These are phyloP conservation scores for Enhydra lutris DNA, from an alignment of 2,113 vertebrate genomes.

Conservation along the genomic window DNA sequence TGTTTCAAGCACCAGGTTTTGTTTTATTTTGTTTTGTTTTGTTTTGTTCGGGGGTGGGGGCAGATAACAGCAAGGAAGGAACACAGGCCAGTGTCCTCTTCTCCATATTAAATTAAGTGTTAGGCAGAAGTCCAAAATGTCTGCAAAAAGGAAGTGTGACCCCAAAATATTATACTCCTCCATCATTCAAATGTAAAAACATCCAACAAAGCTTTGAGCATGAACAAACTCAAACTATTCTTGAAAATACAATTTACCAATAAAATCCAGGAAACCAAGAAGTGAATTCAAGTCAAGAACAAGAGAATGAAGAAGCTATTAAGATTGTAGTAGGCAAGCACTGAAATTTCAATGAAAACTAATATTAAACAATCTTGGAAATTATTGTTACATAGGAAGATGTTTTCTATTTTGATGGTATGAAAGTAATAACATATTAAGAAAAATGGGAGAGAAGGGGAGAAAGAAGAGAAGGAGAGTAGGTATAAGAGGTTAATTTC, in stretches of 20 bases:
- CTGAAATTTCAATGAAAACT: background rate
- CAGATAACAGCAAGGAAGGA: background rate
- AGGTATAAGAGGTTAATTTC: background rate
- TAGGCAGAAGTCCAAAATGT: background rate
- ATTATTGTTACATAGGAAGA: background rate
- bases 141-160: background rate
- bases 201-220: background rate
- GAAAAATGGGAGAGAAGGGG: background rate
- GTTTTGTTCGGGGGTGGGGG: background rate
- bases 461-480: background rate
- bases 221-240: background rate
- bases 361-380: background rate
- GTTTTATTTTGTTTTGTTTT: background rate
- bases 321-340: background rate
- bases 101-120: background rate
- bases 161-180: background rate
- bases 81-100: background rate
- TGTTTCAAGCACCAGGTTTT: background rate
- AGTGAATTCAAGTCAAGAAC: background rate
- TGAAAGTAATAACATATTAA: background rate
- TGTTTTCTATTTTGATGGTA: background rate
- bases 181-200: background rate
- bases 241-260: background rate
- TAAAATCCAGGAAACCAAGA: background rate
- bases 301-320: background rate